These are phyloP conservation scores for Mus spretus DNA, from an alignment of 2,797 vertebrate genomes.

Conservation along the genomic window DNA sequence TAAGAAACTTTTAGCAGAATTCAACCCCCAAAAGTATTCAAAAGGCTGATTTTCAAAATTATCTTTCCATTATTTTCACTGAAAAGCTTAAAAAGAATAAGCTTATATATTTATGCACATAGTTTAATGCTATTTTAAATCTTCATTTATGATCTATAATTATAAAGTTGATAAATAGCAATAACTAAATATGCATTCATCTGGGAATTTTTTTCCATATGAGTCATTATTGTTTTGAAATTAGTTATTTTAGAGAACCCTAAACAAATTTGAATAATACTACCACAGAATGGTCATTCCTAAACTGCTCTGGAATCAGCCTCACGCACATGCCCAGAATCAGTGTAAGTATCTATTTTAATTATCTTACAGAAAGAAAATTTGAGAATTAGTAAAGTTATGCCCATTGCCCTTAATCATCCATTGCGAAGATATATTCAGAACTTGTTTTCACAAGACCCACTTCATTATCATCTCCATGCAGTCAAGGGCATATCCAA, in stretches of 20 bases:
- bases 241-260: neutral
- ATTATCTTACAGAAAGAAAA: neutral
- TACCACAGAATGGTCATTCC: neutral
- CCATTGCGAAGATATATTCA: neutral
- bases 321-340: neutral
- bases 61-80: constrained; percentile 63
- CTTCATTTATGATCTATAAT: constrained; percentile 25
- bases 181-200: constrained; percentile 49
- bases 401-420: neutral
- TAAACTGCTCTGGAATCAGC: neutral
- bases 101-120: neutral
- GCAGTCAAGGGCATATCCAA: neutral
- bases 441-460: neutral
- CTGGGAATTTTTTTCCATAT: constrained; percentile 5
- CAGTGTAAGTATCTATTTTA: neutral
- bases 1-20: constrained; percentile 1
- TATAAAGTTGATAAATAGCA: constrained; percentile 35
- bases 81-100: constrained; percentile 53
- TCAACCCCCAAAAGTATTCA: constrained; percentile 6
- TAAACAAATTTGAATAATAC: constrained; percentile 37
- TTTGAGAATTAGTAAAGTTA: neutral
- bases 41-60: constrained; percentile 57
- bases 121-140: constrained; percentile 43
- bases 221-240: constrained; percentile 13
- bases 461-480: neutral